Base-by-base conservation (phyloP, 2,797 vertebrate species). In the Amniataba percoides region DNA sequence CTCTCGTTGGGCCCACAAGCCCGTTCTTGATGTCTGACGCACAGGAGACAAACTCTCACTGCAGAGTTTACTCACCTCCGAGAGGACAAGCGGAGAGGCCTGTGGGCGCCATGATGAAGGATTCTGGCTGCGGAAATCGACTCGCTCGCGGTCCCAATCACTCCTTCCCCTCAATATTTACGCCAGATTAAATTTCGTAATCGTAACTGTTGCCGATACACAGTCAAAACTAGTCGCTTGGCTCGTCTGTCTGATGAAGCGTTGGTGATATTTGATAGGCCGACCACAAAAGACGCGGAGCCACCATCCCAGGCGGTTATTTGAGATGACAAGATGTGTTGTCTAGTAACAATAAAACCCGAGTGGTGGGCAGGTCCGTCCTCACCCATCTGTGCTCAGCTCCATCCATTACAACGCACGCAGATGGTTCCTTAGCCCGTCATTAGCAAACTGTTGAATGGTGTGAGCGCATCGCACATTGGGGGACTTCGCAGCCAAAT, bases 21-120 rank as follows among this genome's bases (percentile, higher is more conserved):
- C 89, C 70, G 71, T 78, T 89, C 87, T 88, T 89, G 87, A 90
- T 69, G 81, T 57, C 51, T 42, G 78, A 84, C 80, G 83, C 74
- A 68, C 81, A 57, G 65, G 88, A 88, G 88, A 88, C 66, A 51
- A 73, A 72, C 48, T 62, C 19, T 76, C 42, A 52, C 25, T 6
- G 27, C 59, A 51, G 58, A 69, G 62, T 65, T 73, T 60, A 68
- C 48, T 71, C 43, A 62, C 78, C 42, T 55, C 31, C 0, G 7
- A 25, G 61, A 31, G 60, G 19, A 71, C 19, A 43, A 42, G 42
- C 55, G 45, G 25, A 31, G 25, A 45, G 39, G 52, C 16, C 13
- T 14, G 43, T 1, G 60, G 27, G 31, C 21, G 3, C 0, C 2
- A 6, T 15, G 7, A 58, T 42, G 21, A 70, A 52, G 70, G 43